Percentiles rank a stretch among this genome's conserved stretches.
These are phyloP conservation scores for Phytoseiulus persimilis DNA, from an alignment of 2,888 invertebrate species.

Conservation along the genomic window DNA sequence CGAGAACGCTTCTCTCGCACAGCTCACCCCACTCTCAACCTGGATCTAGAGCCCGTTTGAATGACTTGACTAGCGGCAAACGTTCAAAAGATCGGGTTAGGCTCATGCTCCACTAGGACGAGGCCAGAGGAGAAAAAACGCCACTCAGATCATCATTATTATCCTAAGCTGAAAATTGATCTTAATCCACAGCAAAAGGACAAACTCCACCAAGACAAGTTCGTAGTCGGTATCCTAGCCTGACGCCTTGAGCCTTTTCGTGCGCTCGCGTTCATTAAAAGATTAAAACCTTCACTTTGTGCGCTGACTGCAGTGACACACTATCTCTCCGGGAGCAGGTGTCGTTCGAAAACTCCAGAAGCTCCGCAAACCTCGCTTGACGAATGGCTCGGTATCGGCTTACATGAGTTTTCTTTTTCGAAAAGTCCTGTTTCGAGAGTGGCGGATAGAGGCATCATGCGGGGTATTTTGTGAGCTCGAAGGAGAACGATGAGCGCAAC, in stretches of 20 bases:
- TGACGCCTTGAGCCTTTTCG: not conserved
- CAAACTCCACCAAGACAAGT: not conserved
- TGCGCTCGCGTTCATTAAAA: conserved; percentile 26
- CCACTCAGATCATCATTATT: not conserved
- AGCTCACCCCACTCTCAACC: no score
- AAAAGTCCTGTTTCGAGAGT: no score
- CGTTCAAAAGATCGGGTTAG: not conserved
- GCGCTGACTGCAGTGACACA: not conserved
- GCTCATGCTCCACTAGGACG: not conserved
- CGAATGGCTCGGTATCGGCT: not conserved
- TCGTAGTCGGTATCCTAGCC: no score
- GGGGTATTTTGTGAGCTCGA: no score
- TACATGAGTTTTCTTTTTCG: not conserved
- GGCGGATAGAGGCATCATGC: no score
- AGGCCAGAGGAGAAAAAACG: not conserved
- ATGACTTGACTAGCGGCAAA: not conserved
- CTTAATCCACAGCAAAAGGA: not conserved
- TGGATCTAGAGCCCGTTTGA: not conserved
- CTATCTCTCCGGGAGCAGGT: not conserved
- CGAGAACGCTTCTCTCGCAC: no score
- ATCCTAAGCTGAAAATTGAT: conserved; percentile 5
- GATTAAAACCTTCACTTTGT: conserved; percentile 13
- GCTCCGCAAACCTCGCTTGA: not conserved
- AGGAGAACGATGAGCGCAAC: no score
- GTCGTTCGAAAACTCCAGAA: not conserved